Base-by-base conservation (phyloP, 2,113 vertebrate species). In the human region DNA sequence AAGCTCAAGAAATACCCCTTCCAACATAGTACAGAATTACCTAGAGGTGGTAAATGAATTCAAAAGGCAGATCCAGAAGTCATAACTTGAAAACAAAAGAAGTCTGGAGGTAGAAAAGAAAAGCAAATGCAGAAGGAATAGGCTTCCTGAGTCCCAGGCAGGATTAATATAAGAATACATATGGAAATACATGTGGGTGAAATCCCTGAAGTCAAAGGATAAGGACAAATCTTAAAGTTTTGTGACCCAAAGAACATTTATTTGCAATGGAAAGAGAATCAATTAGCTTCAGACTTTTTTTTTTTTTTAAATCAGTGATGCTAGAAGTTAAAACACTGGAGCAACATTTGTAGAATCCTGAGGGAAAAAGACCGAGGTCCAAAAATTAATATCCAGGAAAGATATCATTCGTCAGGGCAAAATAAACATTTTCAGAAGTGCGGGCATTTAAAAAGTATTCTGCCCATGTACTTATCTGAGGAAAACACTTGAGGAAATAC, bases 401-500 rank as follows among this genome's bases (percentile, higher is more conserved):
- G 87, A 84, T 96, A 88, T 8, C 78, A 86, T 92, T 94, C 55
- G 48, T 90, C 16, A 27, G 50, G 90, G 80, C 50, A 90, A 97
- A 96, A 89, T 88, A 96, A 96, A 96, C 95, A 96, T 89, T 90
- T 94, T 92, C 64, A 87, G 81, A 94, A 97, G 70, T 55, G 16
- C 23, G 86, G 59, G 64, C 81, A 83, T 97, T 89, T 79, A 68
- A 70, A 94, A 96, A 64, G 20, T 59, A 70, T 97, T 97, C 92
- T 97, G 40, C 45, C 55, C 72, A 5, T 70, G 48, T 76, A 92
- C 90, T 96, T 98, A 97, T 96, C 97, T 96, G 94, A 93, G 92
- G 70, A 95, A 96, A 97, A 97, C 97, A 97, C 94, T 98, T 78
- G 90, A 87, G 90, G 79, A 97, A 92, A 59, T 92, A 66, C 83